Evolutionary conservation across 2,888 invertebrate species (phyloP), one percentile per base, ranked within the genome.

Genomic region (Chymomyza fuscimana): DNA sequence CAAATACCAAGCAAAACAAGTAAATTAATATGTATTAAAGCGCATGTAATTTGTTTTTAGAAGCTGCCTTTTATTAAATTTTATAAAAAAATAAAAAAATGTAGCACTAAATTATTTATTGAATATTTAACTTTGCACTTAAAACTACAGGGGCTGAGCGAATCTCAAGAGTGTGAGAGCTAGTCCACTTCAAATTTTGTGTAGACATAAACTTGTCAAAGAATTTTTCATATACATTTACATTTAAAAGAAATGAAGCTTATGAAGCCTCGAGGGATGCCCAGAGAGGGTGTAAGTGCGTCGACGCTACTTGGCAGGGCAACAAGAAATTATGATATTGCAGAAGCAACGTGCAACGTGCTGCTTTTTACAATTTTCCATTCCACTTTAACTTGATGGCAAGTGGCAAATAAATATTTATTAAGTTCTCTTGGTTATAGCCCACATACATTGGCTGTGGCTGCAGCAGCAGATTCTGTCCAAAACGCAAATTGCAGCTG

Each of bases 81-180:
- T 54, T 54, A 19, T 5, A 1, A n/a, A n/a, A 51, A 51, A 51
- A 19, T 19, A 19, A 16, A 51, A 54, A 22, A 19, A 19, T n/a
- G 7, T 15, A n/a, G 60, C 62, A 56, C 60, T 80, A 76, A 74
- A 73, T 72, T 73, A 86, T 82, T 86, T 84, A 82, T 73, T 69
- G 75, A 80, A 82, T 84, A 72, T 70, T 63, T 64, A 78, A 85
- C 76, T 76, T 84, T 73, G 64, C 71, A 58, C 15, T 58, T 69
- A 67, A 73, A 66, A 56, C 71, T 68, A 73, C 63, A 60, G 51
- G 25, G 4, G 58, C 19, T 6, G 58, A 25, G 25, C 29, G 4
- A 25, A 25, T 1, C 32, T 32, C 32, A 1, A 32, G 10, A 4
- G 40, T 19, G n/a, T 15, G 40, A 9, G 7, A 32, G 9, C 25